Percentiles rank a stretch among this genome's conserved stretches.
phyloP scores from a whole-genome alignment of 2,113 vertebrate species.

The Philantomba maxwellii region DNA sequence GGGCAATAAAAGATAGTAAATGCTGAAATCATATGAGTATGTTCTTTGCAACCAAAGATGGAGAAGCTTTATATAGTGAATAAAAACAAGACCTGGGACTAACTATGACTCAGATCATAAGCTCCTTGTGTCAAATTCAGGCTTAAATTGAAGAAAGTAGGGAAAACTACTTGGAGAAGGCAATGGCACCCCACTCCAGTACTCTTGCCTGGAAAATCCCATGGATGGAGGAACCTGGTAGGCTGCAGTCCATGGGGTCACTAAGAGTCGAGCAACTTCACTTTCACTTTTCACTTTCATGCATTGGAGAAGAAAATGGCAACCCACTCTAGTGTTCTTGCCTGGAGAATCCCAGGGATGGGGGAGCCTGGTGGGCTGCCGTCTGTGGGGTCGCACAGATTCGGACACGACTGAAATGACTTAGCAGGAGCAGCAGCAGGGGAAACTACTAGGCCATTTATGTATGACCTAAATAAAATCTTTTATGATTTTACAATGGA shows the following conservation, averaged over 20 bases:
- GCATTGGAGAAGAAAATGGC: too few relatives aligned
- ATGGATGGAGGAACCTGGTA: too few relatives aligned
- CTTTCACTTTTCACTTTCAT: too few relatives aligned
- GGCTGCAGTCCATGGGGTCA: too few relatives aligned
- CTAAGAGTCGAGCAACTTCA: too few relatives aligned
- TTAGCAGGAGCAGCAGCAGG: background rate
- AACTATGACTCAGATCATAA: background rate
- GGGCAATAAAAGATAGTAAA: background rate
- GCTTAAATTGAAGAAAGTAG: background rate
- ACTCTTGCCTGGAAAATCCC: too few relatives aligned
- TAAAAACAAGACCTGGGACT: background rate
- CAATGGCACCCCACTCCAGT: too few relatives aligned
- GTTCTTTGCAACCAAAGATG: background rate
- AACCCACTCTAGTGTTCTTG: too few relatives aligned
- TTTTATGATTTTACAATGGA: background rate
- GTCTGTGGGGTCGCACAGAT: too few relatives aligned
- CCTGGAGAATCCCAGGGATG: too few relatives aligned
- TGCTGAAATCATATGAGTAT: background rate
- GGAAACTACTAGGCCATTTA: background rate
- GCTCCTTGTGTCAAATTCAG: background rate
- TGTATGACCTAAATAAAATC: background rate
- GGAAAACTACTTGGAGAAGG: background rate
- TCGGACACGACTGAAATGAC: accelerated
- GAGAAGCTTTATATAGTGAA: background rate
- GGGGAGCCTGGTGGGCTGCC: too few relatives aligned